These are phyloP conservation scores for Pelochelys cantorii DNA, from an alignment of 2,797 vertebrate genomes.

Conservation along the genomic window DNA sequence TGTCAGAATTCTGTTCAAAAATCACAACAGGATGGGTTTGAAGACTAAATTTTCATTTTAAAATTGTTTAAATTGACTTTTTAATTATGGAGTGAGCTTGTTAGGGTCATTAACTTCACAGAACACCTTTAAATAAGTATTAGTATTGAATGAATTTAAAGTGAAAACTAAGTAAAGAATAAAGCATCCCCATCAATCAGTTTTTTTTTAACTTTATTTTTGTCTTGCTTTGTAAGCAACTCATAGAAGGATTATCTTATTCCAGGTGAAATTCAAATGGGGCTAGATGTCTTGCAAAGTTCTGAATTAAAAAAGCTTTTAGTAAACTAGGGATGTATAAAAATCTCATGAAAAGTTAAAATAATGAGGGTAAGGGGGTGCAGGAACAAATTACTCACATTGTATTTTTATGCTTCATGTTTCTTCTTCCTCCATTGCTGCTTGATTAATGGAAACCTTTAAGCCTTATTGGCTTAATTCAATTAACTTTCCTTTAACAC, in stretches of 20 bases:
- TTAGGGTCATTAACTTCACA: neutral
- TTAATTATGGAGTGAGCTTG: neutral
- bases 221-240: neutral
- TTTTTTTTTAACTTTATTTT: neutral
- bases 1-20: neutral
- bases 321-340: neutral
- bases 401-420: neutral
- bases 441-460: neutral
- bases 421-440: neutral
- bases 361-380: accelerated
- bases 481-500: neutral
- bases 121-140: neutral
- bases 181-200: neutral
- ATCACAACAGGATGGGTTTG: neutral
- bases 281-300: neutral
- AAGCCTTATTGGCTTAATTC: neutral
- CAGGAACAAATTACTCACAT: neutral
- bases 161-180: neutral
- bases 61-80: neutral
- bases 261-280: neutral
- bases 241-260: neutral
- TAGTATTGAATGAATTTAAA: neutral
- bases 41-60: neutral
- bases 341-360: too few relatives aligned
- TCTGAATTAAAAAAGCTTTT: neutral